Base-by-base conservation (phyloP, 2,113 vertebrate species). In the Protobothrops flavoviridis region DNA sequence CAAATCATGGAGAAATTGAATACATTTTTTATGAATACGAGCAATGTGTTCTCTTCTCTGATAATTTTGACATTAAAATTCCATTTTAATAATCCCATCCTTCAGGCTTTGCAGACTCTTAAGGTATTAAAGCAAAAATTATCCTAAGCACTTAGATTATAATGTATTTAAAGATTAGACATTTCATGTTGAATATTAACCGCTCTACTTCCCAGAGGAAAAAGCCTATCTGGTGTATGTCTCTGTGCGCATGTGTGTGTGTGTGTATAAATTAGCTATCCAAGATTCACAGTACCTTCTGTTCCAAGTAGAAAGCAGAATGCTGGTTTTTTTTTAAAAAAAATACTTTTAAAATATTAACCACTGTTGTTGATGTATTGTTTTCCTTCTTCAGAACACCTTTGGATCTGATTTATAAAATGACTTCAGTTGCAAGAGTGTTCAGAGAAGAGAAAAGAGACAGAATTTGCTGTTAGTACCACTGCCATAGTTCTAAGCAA, bases 61-160 rank as follows among this genome's bases (percentile, higher is more conserved):
- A 99, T 99, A 99, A 99, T 98, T 98, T 98, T 99, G 99, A 99
- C 98, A 98, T 99, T 99, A 98, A 98, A 98, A 99, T 98, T 99
- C 98, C 98, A 99, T 98, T 98, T 99, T 98, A 98, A 99, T 99
- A 99, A 99, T 99, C 99, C 99, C 98, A 99, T 99, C 99, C 99
- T 99, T 99, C 99, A 99, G 99, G 98, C 99, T 99, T 99, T 99
- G 98, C 98, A 98, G 98, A 98, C 98, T 99, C 99, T 99, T 99
- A 99, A 99, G 99, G 99, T 99, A 99, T 99, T 99, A 99, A 98
- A 98, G 99, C 97, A 98, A 98, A 99, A 99, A 98, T 99, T 99
- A 99, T 99, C 99, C 99, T 99, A 98, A 99, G 98, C 98, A 99
- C 98, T 98, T 99, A 99, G 98, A 98, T 98, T 98, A 98, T 98